Evolutionary conservation across 1,140 invertebrate species (phyloP).

Genomic region (Papilio machaon): DNA sequence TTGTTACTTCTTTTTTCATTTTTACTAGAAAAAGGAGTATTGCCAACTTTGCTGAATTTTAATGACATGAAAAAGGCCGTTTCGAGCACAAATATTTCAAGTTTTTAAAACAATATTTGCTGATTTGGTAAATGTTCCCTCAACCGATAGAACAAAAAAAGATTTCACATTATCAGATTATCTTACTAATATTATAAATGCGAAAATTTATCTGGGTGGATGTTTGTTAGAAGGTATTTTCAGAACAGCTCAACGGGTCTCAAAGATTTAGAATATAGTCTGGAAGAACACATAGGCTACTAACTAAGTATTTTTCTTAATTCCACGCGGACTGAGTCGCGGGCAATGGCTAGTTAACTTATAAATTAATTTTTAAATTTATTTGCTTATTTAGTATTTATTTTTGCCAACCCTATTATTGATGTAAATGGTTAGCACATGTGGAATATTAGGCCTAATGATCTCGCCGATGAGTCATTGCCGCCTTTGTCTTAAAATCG

Average conservation of each 20-base stretch:
- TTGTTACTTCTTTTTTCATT: neutral
- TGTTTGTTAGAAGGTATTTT: no score
- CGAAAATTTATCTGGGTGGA: no score
- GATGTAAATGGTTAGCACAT: conserved; percentile 39
- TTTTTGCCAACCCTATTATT: conserved; percentile 15
- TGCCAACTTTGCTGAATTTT: neutral
- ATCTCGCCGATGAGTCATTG: conserved; percentile 67
- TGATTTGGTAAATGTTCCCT: neutral
- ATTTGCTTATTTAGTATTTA: neutral
- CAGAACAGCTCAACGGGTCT: no score
- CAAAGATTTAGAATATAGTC: no score
- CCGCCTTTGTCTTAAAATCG: conserved; percentile 59
- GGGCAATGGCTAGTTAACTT: no score
- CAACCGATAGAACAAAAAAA: neutral
- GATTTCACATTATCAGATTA: neutral
- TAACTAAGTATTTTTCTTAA: no score
- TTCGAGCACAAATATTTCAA: neutral
- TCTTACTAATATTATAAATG: no score
- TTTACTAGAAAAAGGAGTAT: neutral
- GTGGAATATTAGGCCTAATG: conserved; percentile 68
- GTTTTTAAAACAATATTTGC: neutral
- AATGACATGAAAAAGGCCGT: no score
- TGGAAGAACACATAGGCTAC: no score
- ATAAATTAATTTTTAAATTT: neutral
- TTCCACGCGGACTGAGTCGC: no score